A percentile compares a stretch with the other conserved stretches of the same genome.
phyloP scores from a whole-genome alignment of 2,113 vertebrate species.

The Arvicanthis niloticus region DNA sequence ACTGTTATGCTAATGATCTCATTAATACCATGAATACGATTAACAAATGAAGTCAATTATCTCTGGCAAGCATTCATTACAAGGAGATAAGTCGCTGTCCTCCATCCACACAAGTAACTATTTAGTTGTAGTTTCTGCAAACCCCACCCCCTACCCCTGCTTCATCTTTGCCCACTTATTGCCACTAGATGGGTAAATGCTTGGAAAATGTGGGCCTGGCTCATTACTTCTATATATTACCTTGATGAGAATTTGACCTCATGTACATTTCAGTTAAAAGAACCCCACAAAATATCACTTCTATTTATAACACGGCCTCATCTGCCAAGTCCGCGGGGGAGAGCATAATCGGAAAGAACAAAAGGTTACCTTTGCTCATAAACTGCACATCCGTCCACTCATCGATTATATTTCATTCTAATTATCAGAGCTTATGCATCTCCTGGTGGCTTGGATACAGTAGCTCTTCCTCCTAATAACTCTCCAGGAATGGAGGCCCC shows the following conservation, averaged over 20 bases:
- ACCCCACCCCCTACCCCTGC: neutral
- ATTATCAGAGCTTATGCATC: conserved; percentile 63
- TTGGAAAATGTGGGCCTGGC: conserved; percentile 53
- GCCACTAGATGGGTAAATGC: conserved; percentile 71
- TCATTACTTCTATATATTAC: conserved; percentile 79
- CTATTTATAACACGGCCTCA: conserved; percentile 75
- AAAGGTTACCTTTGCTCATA: conserved; percentile 64
- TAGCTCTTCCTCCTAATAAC: conserved; percentile 65
- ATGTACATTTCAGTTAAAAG: conserved; percentile 63
- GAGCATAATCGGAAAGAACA: conserved; percentile 72
- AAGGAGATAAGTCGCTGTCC: conserved; percentile 77
- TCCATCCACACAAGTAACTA: conserved; percentile 78
- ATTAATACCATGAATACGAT: conserved; percentile 90
- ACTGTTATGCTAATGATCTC: conserved; percentile 88
- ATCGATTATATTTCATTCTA: conserved; percentile 77
- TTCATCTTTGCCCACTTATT: conserved; percentile 76
- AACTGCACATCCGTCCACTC: conserved; percentile 74
- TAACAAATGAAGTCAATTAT: conserved; percentile 87
- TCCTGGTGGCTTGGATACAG: conserved; percentile 49
- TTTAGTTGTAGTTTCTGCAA: conserved; percentile 77
- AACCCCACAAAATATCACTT: conserved; percentile 77
- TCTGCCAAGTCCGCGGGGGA: conserved; percentile 68
- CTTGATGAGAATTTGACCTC: conserved; percentile 79
- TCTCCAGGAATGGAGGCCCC: conserved; percentile 25
- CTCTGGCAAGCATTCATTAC: conserved; percentile 86